Conservation (phyloP, 1,140 invertebrate species). For the Temnothorax nylanderi region DNA sequence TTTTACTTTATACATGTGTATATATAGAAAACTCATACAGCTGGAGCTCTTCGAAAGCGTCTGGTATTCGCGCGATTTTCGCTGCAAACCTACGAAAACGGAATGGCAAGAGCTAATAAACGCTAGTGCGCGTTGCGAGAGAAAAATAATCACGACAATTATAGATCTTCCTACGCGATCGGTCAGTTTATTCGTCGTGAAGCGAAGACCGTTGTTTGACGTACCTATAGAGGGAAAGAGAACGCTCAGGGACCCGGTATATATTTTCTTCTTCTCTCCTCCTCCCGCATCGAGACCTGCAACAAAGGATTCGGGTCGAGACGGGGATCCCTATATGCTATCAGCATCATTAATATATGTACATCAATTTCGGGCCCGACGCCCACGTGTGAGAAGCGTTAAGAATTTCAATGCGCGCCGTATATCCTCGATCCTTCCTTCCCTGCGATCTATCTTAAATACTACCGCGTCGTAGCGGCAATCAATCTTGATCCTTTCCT, state of each 20-base stretch:
- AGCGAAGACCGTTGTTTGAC: conserved; percentile 38
- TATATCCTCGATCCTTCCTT: conserved; percentile 38
- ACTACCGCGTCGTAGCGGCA: not conserved
- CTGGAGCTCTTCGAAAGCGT: not conserved
- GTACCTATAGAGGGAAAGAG: not conserved
- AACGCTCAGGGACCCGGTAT: conserved; percentile 2
- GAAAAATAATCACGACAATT: conserved; percentile 54
- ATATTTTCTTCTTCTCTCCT: conserved; percentile 18
- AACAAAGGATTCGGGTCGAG: conserved; percentile 56
- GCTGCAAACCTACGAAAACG: not conserved
- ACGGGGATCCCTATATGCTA: conserved; percentile 52
- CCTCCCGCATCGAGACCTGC: not conserved
- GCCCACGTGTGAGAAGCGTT: conserved; percentile 61
- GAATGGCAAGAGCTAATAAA: conserved; percentile 33
- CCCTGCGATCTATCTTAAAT: conserved; percentile 38
- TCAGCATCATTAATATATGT: conserved; percentile 71
- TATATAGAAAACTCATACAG: not conserved
- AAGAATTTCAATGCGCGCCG: conserved; percentile 71
- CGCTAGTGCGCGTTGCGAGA: conserved; percentile 25
- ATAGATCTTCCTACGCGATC: conserved; percentile 53
- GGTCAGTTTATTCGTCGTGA: conserved; percentile 27
- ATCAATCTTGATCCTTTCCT: conserved; percentile 48
- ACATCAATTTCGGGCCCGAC: conserved; percentile 71
- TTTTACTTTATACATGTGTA: not conserved
- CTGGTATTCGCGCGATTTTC: not conserved